Base-by-base conservation (phyloP, 2,888 invertebrate genomes). In the Spatulosminthurus flaviceps region DNA sequence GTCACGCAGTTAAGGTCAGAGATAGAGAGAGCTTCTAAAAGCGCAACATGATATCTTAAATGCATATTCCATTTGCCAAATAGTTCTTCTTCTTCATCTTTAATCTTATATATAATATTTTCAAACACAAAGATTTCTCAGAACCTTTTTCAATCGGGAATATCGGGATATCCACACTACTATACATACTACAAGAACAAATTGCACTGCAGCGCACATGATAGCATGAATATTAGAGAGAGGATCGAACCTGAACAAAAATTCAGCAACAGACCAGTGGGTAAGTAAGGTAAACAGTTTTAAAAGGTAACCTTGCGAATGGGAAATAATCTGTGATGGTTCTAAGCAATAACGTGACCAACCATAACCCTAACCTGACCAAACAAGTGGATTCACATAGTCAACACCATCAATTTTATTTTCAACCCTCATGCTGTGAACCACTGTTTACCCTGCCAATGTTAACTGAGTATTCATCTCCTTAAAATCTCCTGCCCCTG, bases 351-450 rank as follows among this genome's bases (percentile, higher is more conserved):
- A 51, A 51, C 16, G 51, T 51, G 16, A 51, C 51, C 16, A n/a
- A 51, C 51, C 51, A 51, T n/a, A 51, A n/a, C 16, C 51, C 51
- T 51, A 51, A 51, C 51, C 51, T 51, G 51, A 51, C 51, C 51
- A 51, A 51, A 51, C 51, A 51, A 51, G n/a, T 51, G 51, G 51
- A 51, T 51, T 51, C 51, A 51, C 16, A 16, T 19, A 51, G 51
- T 51, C 51, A 51, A 51, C 51, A 51, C 51, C 51, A 51, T 51
- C 51, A 51, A 51, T 19, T 19, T 19, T 51, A 51, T 51, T 19
- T n/a, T 51, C 51, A n/a, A 51, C 51, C 51, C 51, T 51, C 51
- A 51, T 51, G 51, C 51, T 51, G 51, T 51, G 51, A 51, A 19
- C 51, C 16, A 5, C 16, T 51, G 51, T 51, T 51, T 51, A 51